Evolutionary conservation across 2,888 invertebrate species (phyloP), one percentile per base, ranked within the genome.

Genomic region (Melanophora roralis): DNA sequence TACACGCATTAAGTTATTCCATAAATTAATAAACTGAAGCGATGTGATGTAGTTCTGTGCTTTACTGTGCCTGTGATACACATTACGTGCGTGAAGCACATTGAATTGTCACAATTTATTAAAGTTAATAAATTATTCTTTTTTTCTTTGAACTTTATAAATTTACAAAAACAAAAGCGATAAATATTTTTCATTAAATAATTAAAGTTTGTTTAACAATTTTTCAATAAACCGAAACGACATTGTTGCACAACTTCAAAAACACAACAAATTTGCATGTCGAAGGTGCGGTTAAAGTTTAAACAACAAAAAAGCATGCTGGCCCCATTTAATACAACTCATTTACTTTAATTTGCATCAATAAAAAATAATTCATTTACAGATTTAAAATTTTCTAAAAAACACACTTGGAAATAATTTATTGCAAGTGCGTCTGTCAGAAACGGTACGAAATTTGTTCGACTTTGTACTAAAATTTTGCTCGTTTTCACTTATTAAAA

Each of bases 41-140:
- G 45, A 59, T 67, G 36, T 59, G 55, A n/a, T 34, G 16, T 67
- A 51, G 36, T 23, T 43, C 6, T 60, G 40, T 51, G 71, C 16
- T 53, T 27, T 27, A 8, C 27, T 60, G 40, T 7, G 12, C 34
- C n/a, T 43, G 67, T 60, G 45, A 60, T 57, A 49, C 21, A 23
- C 34, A 27, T 40, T 23, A 19, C 45, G 16, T 69, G 34, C 60
- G 23, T 55, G 72, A 65, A 80, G 62, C 69, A 73, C 68, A 68
- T 53, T 76, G 72, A 76, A 73, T 57, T 73, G 72, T 80, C 76
- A 76, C 59, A 57, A 73, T 72, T 69, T 62, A 80, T 80, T 80
- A 68, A 80, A 80, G 59, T 80, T 62, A 76, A 72, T 64, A 19
- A 62, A 72, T 55, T 16, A 45, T 45, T 53, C 7, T 21, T 32